Conservation (phyloP, 2,888 invertebrate genomes). For the Heliconius sara region DNA sequence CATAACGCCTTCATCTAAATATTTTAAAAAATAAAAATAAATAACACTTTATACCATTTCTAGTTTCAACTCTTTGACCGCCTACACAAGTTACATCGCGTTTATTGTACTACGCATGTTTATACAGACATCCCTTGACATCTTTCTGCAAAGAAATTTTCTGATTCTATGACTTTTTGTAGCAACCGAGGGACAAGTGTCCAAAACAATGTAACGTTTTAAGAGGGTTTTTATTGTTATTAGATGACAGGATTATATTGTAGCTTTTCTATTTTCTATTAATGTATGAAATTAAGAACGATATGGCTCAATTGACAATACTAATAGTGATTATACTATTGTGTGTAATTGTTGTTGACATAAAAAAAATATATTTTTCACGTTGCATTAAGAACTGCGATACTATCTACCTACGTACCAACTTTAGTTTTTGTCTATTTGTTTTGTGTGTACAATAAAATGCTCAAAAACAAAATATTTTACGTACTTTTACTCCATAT, state of each 20-base stretch:
- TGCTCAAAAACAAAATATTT: too few relatives aligned
- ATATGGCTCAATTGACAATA: neutral
- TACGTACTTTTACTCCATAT: too few relatives aligned
- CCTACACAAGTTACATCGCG: constrained; percentile 23
- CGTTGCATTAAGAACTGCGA: too few relatives aligned
- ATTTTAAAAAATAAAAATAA: too few relatives aligned
- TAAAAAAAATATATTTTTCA: too few relatives aligned
- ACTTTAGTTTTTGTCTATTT: too few relatives aligned
- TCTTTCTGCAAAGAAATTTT: constrained; percentile 25
- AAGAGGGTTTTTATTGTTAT: constrained; percentile 10
- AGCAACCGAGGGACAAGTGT: neutral
- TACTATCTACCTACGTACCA: too few relatives aligned
- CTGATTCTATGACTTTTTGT: constrained; percentile 22
- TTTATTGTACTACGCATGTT: constrained; percentile 33
- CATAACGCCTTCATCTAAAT: too few relatives aligned
- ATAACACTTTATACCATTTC: constrained; percentile 1
- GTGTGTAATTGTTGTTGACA: too few relatives aligned
- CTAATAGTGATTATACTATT: neutral
- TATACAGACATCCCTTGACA: constrained; percentile 34
- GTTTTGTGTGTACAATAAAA: too few relatives aligned
- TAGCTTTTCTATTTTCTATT: neutral
- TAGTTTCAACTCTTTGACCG: neutral
- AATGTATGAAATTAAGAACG: neutral
- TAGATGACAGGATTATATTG: constrained; percentile 9
- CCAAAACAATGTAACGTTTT: neutral